Base-by-base conservation (phyloP, 23 tunicate species). In the Halocynthia roretzi region DNA sequence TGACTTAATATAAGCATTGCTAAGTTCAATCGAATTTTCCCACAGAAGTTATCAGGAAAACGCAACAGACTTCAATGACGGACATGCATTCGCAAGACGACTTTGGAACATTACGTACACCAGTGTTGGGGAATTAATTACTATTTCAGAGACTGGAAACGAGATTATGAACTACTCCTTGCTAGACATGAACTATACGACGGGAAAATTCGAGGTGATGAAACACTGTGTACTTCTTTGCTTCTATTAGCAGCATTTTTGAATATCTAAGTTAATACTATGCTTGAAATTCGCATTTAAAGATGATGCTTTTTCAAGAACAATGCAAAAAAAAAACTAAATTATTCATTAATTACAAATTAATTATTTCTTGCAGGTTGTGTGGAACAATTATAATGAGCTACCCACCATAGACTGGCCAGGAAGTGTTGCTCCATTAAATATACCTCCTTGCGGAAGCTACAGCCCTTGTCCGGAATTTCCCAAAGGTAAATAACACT, bases 321-420 rank as follows among this genome's bases (percentile, higher is more conserved):
- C 44, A 31, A 0, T 31, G 44, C 44, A 31, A 31, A 0, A 68
- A 31, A 31, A 0, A 68, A 68, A 4, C 72, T n/a, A 68, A n/a
- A n/a, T 12, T 17, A 71, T 71, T 71, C 1, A 71, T 10, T 18
- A 10, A 71, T 10, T 17, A 10, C 15, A 5, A 31, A 31, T 31
- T 31, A 31, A 31, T 31, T 31, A 31, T 31, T 31, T 31, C 44
- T 31, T 31, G 51, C 70, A 85, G 90, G 84, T 80, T 14, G 90
- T 80, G 22, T 18, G 73, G 54, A 72, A 72, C 51, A 80, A 72
- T 51, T 48, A 79, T 58, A 75, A 76, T 67, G 80, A 68, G n/a
- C 23, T 81, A 50, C 9, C 51, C 15, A 69, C 21, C n/a, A 75
- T 92, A 6, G 98, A 92, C 61, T 92, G 98, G 98, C 98, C 98